Base-by-base conservation (phyloP, 2,888 invertebrate species). In the Penaeus monodon region DNA sequence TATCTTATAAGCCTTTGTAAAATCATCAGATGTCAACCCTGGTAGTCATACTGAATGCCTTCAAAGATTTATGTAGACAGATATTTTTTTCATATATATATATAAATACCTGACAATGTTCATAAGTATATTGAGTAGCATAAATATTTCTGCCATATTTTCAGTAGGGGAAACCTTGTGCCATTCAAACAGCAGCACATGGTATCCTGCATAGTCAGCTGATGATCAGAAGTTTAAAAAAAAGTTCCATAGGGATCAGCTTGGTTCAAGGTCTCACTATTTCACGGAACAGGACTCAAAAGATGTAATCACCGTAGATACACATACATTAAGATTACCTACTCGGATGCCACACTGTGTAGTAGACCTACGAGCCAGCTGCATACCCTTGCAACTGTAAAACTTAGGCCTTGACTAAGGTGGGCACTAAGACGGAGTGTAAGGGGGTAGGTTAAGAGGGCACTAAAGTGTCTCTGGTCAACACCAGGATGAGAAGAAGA, bases 401-500 rank as follows among this genome's bases (percentile, higher is more conserved):
- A 49, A 49, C 49, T 49, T 49, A 49, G 49, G 49, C 49, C 49
- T 49, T 49, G 12, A 49, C 12, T 49, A 49, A 49, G 49, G 49
- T 49, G 49, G 49, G 49, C 49, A 49, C 49, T 49, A 49, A 49
- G 49, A 49, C 49, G 49, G 49, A 49, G 49, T 49, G 14, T 14
- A 49, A 49, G 14, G 49, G 49, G 49, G 49, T 49, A 49, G 49
- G 49, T 70, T 70, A 82, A 64, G 65, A 20, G 65, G 77, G 22
- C 49, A 76, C 66, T 84, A 78, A 44, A 79, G 77, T 68, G n/a
- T 73, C 79, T 78, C 24, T 79, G 84, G 74, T 80, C 24, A 66
- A 70, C 44, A 74, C 33, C 84, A 91, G 89, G 88, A 91, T 91
- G 88, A 90, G 78, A 90, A 89, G 81, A 89, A 88, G 84, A 88